Base-by-base conservation (phyloP, 2,888 invertebrate species). In the Trissolcus brochymenae region DNA sequence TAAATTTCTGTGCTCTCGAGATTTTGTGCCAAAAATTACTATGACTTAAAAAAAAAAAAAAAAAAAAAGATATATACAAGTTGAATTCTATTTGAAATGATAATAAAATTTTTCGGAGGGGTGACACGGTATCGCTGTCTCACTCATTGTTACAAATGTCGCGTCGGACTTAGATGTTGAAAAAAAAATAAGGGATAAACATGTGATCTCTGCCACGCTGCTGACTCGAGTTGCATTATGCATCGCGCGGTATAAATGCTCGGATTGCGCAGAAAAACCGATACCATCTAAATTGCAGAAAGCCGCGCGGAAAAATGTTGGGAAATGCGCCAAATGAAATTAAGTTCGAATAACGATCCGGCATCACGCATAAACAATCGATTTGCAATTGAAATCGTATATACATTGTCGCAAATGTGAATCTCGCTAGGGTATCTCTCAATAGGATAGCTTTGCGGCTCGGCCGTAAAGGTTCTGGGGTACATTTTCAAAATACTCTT, bases 211-310 rank as follows among this genome's bases (percentile, higher is more conserved):
- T 79, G 80, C 81, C 61, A 73, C 80, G 70, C 62, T 50, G 71
- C 61, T 25, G 62, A 59, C 54, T 60, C 43, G 29, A 67, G 72
- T 79, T 83, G 81, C 81, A 82, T 84, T 82, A 83, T 84, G 83
- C 83, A 83, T 81, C 77, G 66, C 71, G 65, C 57, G 78, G 55
- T 66, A 76, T 80, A 78, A 76, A 35, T 70, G 76, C 78, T 72
- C 61, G 70, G 68, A 74, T 77, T 60, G 76, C 62, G 70, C 66
- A 67, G 75, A 80, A 80, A 80, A 79, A 73, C 61, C 61, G 70
- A 66, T 56, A 68, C 62, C 75, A 76, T 78, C 76, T 78, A 68
- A 78, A 79, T 76, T 75, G 76, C 61, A 74, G 73, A 60, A 74
- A 72, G 35, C 53, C 13, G 19, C 50, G 64, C 55, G 70, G 70